A percentile compares a stretch with the other conserved stretches of the same genome.
These are phyloP conservation scores for Botia kubotai DNA, from an alignment of 2,797 vertebrate genomes.

Conservation along the genomic window DNA sequence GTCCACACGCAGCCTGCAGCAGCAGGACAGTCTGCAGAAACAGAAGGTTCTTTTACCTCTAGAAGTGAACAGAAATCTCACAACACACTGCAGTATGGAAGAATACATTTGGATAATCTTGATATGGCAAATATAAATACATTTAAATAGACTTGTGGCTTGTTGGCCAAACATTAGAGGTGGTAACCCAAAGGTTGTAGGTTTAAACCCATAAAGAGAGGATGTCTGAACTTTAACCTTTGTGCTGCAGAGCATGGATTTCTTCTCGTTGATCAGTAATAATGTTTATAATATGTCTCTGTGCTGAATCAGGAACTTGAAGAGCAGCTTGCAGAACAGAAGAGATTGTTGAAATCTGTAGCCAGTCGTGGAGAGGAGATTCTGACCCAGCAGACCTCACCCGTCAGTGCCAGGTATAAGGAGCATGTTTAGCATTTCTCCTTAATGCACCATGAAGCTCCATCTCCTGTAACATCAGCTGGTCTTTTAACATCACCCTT, in stretches of 20 bases:
- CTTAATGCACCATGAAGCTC: not conserved
- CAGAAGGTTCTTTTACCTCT: slow-evolving; percentile 80
- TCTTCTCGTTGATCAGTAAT: slow-evolving; percentile 10
- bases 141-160: too few species aligned
- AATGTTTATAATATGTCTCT: not conserved
- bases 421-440: not conserved
- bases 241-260: not conserved
- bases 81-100: not conserved
- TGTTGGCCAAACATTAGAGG: too few species aligned
- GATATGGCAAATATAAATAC: too few species aligned
- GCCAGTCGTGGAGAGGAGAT: slow-evolving; percentile 91
- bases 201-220: not conserved
- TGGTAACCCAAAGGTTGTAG: too few species aligned
- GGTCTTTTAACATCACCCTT: slow-evolving; percentile 11
- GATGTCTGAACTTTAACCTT: not conserved
- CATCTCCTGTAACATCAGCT: not conserved
- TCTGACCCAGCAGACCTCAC: slow-evolving; percentile 84
- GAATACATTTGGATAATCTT: too few species aligned
- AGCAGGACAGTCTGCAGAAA: slow-evolving; percentile 87
- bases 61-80: not conserved
- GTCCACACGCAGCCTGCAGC: slow-evolving; percentile 85
- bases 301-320: slow-evolving; percentile 85
- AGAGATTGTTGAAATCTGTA: slow-evolving; percentile 89
- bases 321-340: slow-evolving; percentile 90
- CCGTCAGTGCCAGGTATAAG: slow-evolving; percentile 68